Conservation (phyloP, 2,888 invertebrate species). For the Megamerina dolium region DNA sequence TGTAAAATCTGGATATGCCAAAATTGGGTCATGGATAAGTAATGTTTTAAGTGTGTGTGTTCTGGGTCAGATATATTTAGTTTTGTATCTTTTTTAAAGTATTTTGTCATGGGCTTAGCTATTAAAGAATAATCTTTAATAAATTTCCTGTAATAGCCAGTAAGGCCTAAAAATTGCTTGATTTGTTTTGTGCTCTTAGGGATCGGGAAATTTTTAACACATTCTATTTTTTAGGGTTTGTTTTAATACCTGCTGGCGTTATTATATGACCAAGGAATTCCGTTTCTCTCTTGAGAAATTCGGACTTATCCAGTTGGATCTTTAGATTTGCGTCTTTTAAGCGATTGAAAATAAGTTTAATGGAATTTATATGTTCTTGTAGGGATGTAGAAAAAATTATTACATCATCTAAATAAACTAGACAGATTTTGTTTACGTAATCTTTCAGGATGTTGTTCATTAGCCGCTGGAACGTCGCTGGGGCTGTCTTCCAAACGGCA, state of each 20-base stretch:
- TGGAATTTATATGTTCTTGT: slow-evolving; percentile 16
- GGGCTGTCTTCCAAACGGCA: slow-evolving; percentile 24
- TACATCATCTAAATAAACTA: slow-evolving; percentile 21
- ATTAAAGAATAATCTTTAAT: too few species aligned
- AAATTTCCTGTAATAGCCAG: too few species aligned
- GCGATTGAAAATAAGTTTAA: slow-evolving; percentile 5
- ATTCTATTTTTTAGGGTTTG: slow-evolving; percentile 19
- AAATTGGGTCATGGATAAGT: slow-evolving; percentile 15
- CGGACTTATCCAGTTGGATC: too few species aligned
- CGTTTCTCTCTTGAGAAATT: too few species aligned
- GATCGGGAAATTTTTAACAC: slow-evolving; percentile 15
- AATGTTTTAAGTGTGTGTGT: slow-evolving; percentile 13
- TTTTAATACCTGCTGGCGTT: slow-evolving; percentile 10
- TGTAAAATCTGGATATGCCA: too few species aligned
- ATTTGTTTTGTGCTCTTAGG: slow-evolving; percentile 20
- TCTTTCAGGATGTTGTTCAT: slow-evolving; percentile 19
- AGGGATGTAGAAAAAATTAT: slow-evolving; percentile 18
- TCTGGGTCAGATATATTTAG: slow-evolving; percentile 7
- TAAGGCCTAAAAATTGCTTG: too few species aligned
- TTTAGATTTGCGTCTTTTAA: slow-evolving; percentile 16
- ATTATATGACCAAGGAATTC: slow-evolving; percentile 12
- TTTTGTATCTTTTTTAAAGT: too few species aligned
- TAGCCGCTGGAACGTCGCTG: slow-evolving; percentile 23
- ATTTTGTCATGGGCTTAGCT: too few species aligned
- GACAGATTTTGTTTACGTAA: slow-evolving; percentile 15